These are phyloP conservation scores for Anoplopoma fimbria DNA, from an alignment of 2,113 vertebrate genomes.

Conservation along the genomic window DNA sequence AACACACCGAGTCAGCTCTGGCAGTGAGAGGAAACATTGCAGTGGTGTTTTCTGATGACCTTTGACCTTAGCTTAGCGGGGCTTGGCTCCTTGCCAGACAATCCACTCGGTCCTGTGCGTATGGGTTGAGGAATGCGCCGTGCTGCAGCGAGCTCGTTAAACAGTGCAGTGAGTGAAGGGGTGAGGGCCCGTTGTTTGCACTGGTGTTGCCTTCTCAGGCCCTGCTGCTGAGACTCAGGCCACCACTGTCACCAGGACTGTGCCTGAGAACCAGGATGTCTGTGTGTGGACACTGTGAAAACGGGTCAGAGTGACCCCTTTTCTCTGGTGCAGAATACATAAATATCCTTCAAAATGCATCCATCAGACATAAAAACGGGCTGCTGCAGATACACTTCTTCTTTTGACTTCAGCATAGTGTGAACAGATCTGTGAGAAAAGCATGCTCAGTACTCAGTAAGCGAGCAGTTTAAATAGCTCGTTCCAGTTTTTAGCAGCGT, in stretches of 20 bases:
- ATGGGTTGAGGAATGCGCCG: constrained; percentile 66
- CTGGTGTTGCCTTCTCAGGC: constrained; percentile 55
- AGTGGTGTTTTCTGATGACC: constrained; percentile 55
- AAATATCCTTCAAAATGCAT: background rate
- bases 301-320: background rate
- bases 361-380: background rate
- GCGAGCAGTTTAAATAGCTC: constrained; percentile 63
- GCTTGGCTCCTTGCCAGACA: constrained; percentile 62
- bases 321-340: constrained; percentile 7
- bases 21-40: constrained; percentile 50
- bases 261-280: background rate
- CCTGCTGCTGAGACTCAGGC: constrained; percentile 24
- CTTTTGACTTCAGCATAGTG: constrained; percentile 21
- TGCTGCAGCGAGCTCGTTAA: constrained; percentile 75
- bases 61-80: constrained; percentile 60
- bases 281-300: constrained; percentile 19
- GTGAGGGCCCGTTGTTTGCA: constrained; percentile 68
- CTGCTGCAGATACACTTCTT: constrained; percentile 13
- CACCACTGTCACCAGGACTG: constrained; percentile 37
- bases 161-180: constrained; percentile 63
- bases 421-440: constrained; percentile 53
- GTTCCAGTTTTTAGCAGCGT: constrained; percentile 57
- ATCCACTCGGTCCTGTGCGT: constrained; percentile 54
- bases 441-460: constrained; percentile 37
- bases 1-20: constrained; percentile 3